Conservation (phyloP, 2,888 invertebrate species). For the Ectobius pallidus region DNA sequence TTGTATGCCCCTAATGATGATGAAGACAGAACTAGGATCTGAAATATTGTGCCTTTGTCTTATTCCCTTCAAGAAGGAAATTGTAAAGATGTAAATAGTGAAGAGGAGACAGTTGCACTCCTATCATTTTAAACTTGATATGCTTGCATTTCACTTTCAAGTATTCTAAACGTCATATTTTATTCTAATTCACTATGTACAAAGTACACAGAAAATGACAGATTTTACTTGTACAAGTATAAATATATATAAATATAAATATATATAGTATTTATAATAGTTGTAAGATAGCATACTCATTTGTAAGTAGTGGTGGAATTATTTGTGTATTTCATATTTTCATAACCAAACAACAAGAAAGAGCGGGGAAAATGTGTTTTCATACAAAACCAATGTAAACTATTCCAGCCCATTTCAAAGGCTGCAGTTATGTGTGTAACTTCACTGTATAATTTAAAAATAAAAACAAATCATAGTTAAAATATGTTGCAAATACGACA, state of each 20-base stretch:
- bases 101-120: no score
- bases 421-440: slow-evolving; percentile 17
- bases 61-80: not conserved
- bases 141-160: slow-evolving; percentile 10
- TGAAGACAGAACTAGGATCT: not conserved
- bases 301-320: slow-evolving; percentile 38
- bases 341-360: slow-evolving; percentile 37
- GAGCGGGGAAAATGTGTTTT: slow-evolving; percentile 34
- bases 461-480: slow-evolving; percentile 5
- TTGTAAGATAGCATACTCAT: slow-evolving; percentile 25
- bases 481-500: not conserved
- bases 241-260: no score
- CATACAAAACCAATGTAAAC: slow-evolving; percentile 33
- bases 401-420: slow-evolving; percentile 20
- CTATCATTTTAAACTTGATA: not conserved
- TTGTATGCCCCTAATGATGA: not conserved
- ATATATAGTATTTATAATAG: no score
- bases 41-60: not conserved
- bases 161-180: slow-evolving; percentile 29
- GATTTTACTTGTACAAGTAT: slow-evolving; percentile 25
- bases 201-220: slow-evolving; percentile 9
- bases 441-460: slow-evolving; percentile 26
- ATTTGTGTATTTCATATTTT: slow-evolving; percentile 43
- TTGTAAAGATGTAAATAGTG: not conserved
- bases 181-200: slow-evolving; percentile 31